These are phyloP conservation scores for Isurus oxyrinchus DNA, from an alignment of 2,113 vertebrate genomes.

Conservation along the genomic window DNA sequence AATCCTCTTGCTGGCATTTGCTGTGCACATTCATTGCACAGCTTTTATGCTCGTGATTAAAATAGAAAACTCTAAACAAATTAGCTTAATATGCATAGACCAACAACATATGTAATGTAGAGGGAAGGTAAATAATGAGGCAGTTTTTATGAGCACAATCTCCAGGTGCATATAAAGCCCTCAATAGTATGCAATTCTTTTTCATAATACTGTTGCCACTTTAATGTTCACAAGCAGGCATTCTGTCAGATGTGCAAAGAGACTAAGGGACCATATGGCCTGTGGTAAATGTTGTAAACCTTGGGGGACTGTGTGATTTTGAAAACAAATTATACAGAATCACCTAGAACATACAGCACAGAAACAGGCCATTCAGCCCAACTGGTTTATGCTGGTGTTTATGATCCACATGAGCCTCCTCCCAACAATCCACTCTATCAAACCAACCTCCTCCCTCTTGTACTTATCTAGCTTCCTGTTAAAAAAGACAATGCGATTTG, in stretches of 20 bases:
- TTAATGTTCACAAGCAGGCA: background rate
- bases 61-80: conserved; percentile 13
- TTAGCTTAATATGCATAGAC: background rate
- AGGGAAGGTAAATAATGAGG: background rate
- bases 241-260: background rate
- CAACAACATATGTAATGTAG: background rate
- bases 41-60: background rate
- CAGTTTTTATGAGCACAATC: background rate
- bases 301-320: background rate
- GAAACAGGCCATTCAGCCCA: background rate
- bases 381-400: background rate
- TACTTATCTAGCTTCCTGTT: background rate
- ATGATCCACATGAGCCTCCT: background rate
- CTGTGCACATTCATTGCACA: background rate
- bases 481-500: background rate
- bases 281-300: background rate
- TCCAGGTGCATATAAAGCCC: background rate
- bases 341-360: background rate
- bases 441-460: background rate
- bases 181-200: background rate
- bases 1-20: background rate
- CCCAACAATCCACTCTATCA: background rate
- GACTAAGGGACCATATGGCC: conserved; percentile 6
- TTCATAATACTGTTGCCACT: background rate
- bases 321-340: background rate